These are phyloP conservation scores for Fratercula arctica DNA, from an alignment of 2,797 vertebrate species.

Conservation along the genomic window DNA sequence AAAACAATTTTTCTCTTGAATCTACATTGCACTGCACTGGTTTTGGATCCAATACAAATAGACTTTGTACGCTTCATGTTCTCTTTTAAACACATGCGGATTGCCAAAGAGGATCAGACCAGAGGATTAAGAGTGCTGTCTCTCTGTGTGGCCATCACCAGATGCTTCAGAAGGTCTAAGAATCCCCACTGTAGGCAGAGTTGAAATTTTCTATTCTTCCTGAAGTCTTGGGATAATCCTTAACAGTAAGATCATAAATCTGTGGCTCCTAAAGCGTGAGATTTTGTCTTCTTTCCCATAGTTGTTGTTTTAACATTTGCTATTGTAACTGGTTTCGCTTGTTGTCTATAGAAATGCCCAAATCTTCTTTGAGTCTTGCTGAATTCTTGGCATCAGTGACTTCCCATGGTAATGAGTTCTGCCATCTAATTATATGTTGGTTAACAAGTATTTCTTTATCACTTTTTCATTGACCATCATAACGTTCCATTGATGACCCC, in stretches of 20 bases:
- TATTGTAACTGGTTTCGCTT: conserved; percentile 22
- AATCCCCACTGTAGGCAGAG: conserved; percentile 27
- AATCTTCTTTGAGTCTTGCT: neutral
- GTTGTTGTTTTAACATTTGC: conserved; percentile 26
- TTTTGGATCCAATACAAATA: neutral
- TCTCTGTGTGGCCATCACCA: conserved; percentile 55
- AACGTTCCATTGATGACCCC: neutral
- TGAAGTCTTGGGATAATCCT: conserved; percentile 46
- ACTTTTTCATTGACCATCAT: neutral
- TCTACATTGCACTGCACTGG: neutral
- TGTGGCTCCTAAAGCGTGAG: conserved; percentile 32
- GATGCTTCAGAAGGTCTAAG: conserved; percentile 42
- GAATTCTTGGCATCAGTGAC: neutral
- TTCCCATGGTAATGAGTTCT: neutral
- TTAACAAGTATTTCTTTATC: conserved; percentile 5
- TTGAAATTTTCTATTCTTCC: conserved; percentile 54
- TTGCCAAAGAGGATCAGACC: conserved; percentile 29
- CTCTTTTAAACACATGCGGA: neutral
- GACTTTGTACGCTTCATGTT: neutral
- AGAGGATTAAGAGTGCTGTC: conserved; percentile 12
- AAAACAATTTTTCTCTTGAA: neutral
- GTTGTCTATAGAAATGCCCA: conserved; percentile 2
- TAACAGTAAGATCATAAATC: conserved; percentile 53
- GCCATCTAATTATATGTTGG: neutral
- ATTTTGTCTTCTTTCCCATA: conserved; percentile 48